A percentile compares a stretch with the other conserved stretches of the same genome.
Evolutionary conservation across 2,797 vertebrate species (phyloP).

Genomic region (Onychomys torridus): DNA sequence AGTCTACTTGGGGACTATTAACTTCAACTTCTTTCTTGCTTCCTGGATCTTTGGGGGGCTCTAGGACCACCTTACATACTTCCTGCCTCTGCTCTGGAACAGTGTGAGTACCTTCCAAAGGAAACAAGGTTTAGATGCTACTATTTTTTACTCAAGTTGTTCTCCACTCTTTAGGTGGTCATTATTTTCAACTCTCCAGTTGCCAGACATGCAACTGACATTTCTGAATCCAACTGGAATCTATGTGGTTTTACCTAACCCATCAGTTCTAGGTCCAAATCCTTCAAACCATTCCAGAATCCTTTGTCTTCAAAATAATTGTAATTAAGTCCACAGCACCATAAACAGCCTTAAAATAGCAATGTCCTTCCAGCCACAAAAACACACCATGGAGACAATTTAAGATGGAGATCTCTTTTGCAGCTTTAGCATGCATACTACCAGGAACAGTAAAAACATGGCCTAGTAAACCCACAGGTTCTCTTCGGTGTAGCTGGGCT

Average conservation of each 20-base stretch:
- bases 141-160: not conserved
- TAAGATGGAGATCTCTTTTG: not conserved
- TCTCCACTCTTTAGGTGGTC: not conserved
- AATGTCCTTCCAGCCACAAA: not conserved
- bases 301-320: not conserved
- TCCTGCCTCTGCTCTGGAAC: not conserved
- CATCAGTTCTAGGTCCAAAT: not conserved
- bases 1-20: not conserved
- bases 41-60: not conserved
- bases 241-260: not conserved
- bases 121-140: not conserved
- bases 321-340: not conserved
- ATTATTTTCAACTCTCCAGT: not conserved
- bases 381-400: not conserved
- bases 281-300: not conserved
- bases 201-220: not conserved
- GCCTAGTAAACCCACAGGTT: not conserved
- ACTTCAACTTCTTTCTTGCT: not conserved
- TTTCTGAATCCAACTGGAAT: conserved; percentile 7
- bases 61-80: not conserved
- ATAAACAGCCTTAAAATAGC: not conserved
- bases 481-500: not conserved
- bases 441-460: not conserved
- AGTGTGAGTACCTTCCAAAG: not conserved
- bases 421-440: not conserved